Evolutionary conservation across 2,888 invertebrate genomes (phyloP).

Genomic region (Acronicta alni): DNA sequence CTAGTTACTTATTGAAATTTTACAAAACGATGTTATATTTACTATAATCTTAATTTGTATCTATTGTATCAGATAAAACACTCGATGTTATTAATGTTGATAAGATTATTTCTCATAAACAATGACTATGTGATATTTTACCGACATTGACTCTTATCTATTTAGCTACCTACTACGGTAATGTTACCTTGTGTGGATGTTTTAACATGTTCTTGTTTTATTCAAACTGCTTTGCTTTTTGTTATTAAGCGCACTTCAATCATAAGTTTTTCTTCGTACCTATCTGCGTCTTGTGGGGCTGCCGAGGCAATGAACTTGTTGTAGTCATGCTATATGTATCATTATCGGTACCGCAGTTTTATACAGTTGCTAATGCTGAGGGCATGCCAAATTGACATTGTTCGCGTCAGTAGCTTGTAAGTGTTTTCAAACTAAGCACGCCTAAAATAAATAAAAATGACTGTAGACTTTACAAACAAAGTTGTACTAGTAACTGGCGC

Average conservation of each 20-base stretch:
- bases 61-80: too few relatives aligned
- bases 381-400: background rate
- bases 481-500: slow-evolving; percentile 69
- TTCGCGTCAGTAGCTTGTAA: background rate
- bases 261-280: background rate
- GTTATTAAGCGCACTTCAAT: background rate
- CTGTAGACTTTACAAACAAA: slow-evolving; percentile 56
- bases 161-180: too few relatives aligned
- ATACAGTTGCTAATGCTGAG: background rate
- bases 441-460: background rate
- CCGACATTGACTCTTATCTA: too few relatives aligned
- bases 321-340: background rate
- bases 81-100: too few relatives aligned
- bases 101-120: too few relatives aligned
- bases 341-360: background rate
- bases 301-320: slow-evolving; percentile 4
- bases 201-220: too few relatives aligned
- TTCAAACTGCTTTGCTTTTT: too few relatives aligned
- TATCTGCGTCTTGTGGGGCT: background rate
- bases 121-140: too few relatives aligned
- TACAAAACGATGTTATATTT: too few relatives aligned
- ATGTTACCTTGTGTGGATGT: too few relatives aligned
- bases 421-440: background rate
- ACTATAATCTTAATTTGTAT: too few relatives aligned
- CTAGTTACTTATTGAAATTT: too few relatives aligned